Base-by-base conservation (phyloP, 2,888 invertebrate species). In the Toxonevra muliebris region DNA sequence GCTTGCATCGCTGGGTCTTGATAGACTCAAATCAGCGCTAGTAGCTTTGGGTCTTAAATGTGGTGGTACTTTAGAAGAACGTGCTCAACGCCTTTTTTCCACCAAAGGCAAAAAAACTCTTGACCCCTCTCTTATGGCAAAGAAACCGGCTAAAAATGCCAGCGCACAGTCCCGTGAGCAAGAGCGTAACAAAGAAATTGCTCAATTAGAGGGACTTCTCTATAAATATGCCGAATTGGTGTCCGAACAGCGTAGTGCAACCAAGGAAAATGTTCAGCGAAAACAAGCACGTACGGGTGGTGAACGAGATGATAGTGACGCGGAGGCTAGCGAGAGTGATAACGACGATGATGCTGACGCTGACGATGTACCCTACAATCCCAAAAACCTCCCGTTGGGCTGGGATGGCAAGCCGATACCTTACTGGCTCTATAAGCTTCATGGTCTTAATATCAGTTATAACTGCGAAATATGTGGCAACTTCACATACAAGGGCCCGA, bases 401-500 rank as follows among this genome's bases (percentile, higher is more conserved):
- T 99, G 98, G 98, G 98, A 98, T 86, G 98, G 98, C 65, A 98
- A 98, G 83, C 92, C 92, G 0, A 92, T 92, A 74, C 98, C 98
- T 0, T 98, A 98, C 86, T 98, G 98, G 98, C 86, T 99, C 65
- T 99, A 99, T 87, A 99, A 99, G 85, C 87, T 99, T 8, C 99
- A 99, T 82, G 99, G 99, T 0, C 88, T 99, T 11, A 99, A 99
- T 85, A 97, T 99, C 71, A 97, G 96, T 82, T 99, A 98, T 85
- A 96, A 95, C 69, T 99, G 99, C 84, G 99, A 99, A 86, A 99
- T 99, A 74, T 99, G 99, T 84, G 99, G 99, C 30, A 99, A 99
- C 87, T 97, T 93, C 80, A 95, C 96, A 0, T 99, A 99, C 87
- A 97, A 93, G 81, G 99, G 99, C 0, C 99, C 99, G 0, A 99